Evolutionary conservation across 2,888 invertebrate species (phyloP), one percentile per base, ranked within the genome.

Genomic region (Drosophila diplacantha): DNA sequence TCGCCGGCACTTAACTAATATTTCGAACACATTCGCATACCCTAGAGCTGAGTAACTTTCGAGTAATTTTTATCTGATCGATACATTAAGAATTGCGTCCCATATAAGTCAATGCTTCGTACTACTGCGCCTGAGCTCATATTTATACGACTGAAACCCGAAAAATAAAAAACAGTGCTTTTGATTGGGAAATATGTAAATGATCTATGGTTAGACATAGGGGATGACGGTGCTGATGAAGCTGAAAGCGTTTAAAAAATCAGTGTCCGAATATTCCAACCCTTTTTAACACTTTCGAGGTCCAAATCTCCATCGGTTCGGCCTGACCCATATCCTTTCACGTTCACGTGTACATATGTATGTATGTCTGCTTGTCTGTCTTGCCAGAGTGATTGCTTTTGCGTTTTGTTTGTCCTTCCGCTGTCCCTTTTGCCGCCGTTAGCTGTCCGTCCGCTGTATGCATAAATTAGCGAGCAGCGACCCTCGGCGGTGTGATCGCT

Each of bases 371-470:
- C 24, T 46, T 46, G 34, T 49, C 57, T 53, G 63, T 24, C 60
- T 49, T 53, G 59, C 24, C 62, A 60, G 24, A 75, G 71, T 78
- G 71, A 73, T 51, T 75, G 68, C 80, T 68, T 73, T 71, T 46
- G 16, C 20, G 34, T 43, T 26, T 11, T 43, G 31, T 46, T 56
- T 41, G 58, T 37, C 46, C 46, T 49, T 43, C 32, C 26, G 20
- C 35, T 55, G 69, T 53, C 47, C 26, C 56, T 52, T 57, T 62
- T 63, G 51, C 50, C 44, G 44, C 31, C 16, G 18, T 9, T 29
- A 43, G 60, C 51, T 58, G 29, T 44, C 58, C 58, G 67, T 60
- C 59, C 53, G 47, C 43, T 47, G 58, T 52, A 35, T 46, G 69
- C 69, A 69, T 69, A 69, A 69, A 69, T 69, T 69, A 69, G 24